A percentile compares a stretch with the other conserved stretches of the same genome.
Conservation (phyloP, 2,797 vertebrate genomes). For the Arrhamphus sclerolepis region DNA sequence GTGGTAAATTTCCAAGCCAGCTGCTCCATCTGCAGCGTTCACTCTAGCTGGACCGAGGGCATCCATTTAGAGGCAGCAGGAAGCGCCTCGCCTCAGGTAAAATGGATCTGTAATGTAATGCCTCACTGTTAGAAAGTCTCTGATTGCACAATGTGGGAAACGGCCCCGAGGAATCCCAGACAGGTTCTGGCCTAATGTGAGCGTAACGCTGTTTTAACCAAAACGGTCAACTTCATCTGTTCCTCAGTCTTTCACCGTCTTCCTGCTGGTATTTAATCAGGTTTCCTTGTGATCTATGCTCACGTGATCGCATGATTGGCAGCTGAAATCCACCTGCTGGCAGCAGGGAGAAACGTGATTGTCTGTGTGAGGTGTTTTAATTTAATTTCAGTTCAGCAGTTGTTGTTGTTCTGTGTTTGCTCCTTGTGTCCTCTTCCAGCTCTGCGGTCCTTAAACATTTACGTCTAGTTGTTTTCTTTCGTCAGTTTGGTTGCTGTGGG, state of each 20-base stretch:
- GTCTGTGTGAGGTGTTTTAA: too few relatives aligned
- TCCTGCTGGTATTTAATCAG: conserved; percentile 27
- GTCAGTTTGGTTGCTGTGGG: too few relatives aligned
- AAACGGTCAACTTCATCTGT: conserved; percentile 25
- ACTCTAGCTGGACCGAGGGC: conserved; percentile 2
- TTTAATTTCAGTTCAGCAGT: too few relatives aligned
- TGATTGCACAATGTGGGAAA: conserved; percentile 42
- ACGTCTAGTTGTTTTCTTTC: too few relatives aligned
- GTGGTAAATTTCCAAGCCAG: background rate
- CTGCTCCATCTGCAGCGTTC: background rate
- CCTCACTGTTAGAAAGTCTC: conserved; percentile 14
- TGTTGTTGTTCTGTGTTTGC: too few relatives aligned
- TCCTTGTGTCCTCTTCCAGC: too few relatives aligned
- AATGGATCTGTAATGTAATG: conserved; percentile 27
- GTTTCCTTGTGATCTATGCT: conserved; percentile 26
- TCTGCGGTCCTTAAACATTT: too few relatives aligned
- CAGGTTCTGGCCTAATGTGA: conserved; percentile 51
- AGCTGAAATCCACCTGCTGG: background rate
- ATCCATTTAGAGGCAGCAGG: conserved; percentile 10
- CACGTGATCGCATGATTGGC: background rate
- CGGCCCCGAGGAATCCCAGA: conserved; percentile 21
- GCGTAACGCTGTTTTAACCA: conserved; percentile 49
- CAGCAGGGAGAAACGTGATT: too few relatives aligned
- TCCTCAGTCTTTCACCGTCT: conserved; percentile 29
- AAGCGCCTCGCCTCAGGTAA: conserved; percentile 28